Conservation (phyloP, 2,888 invertebrate species). For the Ophion slaviceki region DNA sequence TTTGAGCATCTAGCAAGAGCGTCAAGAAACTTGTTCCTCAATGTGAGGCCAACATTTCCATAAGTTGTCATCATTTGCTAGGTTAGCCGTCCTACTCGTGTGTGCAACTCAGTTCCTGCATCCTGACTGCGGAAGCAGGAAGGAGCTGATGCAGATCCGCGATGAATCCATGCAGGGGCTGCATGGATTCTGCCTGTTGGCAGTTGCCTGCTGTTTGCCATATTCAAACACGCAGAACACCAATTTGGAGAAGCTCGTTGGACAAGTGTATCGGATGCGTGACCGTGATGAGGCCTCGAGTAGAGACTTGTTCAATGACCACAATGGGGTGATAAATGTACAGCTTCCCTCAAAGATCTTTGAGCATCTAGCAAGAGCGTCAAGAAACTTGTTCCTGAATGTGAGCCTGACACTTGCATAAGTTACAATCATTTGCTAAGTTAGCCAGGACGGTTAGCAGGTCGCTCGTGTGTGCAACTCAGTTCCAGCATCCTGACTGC, state of each 20-base stretch:
- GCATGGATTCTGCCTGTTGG: too few relatives aligned
- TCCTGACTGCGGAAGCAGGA: too few relatives aligned
- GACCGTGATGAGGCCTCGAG: background rate
- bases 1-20: background rate
- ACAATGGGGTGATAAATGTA: background rate
- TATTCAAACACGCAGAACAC: background rate
- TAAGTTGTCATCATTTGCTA: too few relatives aligned
- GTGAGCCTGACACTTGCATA: too few relatives aligned
- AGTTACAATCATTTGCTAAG: too few relatives aligned
- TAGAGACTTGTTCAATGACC: background rate
- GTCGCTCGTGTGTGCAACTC: too few relatives aligned
- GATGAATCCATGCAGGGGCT: background rate
- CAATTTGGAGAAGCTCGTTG: background rate
- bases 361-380: background rate
- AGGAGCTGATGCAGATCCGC: background rate
- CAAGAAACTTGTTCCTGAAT: background rate
- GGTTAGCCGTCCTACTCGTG: too few relatives aligned
- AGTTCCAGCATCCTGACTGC: too few relatives aligned
- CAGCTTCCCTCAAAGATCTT: background rate
- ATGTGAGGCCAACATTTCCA: too few relatives aligned
- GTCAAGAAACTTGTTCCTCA: background rate
- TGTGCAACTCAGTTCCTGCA: too few relatives aligned
- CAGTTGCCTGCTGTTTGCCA: slow-evolving; percentile 1
- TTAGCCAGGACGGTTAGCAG: too few relatives aligned
- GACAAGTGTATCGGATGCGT: background rate